Conservation (phyloP, 1,140 invertebrate species). For the Aphelenchoides avenae region DNA sequence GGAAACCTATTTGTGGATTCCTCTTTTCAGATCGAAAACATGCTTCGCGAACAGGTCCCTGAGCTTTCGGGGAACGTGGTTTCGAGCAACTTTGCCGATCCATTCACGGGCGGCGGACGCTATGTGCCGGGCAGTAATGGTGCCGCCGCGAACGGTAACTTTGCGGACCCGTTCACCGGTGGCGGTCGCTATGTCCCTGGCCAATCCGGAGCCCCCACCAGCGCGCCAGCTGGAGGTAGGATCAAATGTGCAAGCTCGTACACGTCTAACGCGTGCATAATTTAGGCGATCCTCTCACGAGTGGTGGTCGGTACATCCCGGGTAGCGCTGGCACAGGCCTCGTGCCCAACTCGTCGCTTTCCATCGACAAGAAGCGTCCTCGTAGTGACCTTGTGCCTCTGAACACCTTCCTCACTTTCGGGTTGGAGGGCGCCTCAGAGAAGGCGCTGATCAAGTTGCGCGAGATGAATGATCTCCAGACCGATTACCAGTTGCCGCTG, state of each 20-base stretch:
- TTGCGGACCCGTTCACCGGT: slow-evolving; percentile 59
- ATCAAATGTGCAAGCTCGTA: no score
- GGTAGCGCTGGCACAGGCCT: slow-evolving; percentile 16
- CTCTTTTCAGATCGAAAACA: slow-evolving; percentile 9
- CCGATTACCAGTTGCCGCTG: slow-evolving; percentile 9
- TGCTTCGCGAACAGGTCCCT: slow-evolving; percentile 56
- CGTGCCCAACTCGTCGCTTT: slow-evolving; percentile 22
- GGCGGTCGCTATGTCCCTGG: slow-evolving; percentile 9
- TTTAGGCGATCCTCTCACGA: slow-evolving; percentile 64
- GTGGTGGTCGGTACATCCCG: slow-evolving; percentile 62
- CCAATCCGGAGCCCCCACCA: no score
- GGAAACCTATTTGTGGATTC: slow-evolving; percentile 14
- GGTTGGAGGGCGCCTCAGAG: slow-evolving; percentile 26
- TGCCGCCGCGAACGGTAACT: slow-evolving; percentile 5
- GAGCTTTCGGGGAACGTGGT: slow-evolving; percentile 62
- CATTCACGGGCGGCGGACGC: slow-evolving; percentile 62
- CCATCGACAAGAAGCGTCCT: slow-evolving; percentile 42
- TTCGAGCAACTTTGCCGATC: slow-evolving; percentile 57
- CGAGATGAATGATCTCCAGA: slow-evolving; percentile 40
- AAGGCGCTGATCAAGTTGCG: slow-evolving; percentile 46
- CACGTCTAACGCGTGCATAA: no score
- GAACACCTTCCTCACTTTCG: slow-evolving; percentile 37
- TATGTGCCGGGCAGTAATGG: slow-evolving; percentile 61
- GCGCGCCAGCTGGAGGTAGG: no score
- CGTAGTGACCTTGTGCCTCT: slow-evolving; percentile 36